Percentiles rank a stretch among this genome's conserved stretches.
Conservation (phyloP, 2,113 vertebrate species). For the Sylvia atricapilla region DNA sequence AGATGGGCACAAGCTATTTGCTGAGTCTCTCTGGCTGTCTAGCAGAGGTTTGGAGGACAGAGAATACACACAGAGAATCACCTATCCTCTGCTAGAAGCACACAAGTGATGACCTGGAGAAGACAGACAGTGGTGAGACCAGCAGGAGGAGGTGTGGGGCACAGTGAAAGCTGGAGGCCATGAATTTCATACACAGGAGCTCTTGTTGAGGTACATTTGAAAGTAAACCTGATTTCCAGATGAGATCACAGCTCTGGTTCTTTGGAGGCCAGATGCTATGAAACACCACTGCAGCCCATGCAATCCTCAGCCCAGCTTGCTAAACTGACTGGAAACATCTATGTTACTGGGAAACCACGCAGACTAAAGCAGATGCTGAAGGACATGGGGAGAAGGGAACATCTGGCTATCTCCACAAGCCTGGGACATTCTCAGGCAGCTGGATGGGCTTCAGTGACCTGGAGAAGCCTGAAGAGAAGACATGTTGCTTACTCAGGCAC, state of each 20-base stretch:
- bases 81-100: neutral
- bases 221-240: neutral
- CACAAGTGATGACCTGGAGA: neutral
- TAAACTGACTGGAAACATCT: neutral
- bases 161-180: neutral
- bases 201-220: neutral
- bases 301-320: neutral
- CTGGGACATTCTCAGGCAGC: neutral
- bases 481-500: neutral
- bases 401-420: neutral
- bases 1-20: neutral
- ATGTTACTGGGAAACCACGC: neutral
- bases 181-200: neutral
- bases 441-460: neutral
- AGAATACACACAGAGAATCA: neutral
- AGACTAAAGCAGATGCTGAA: neutral
- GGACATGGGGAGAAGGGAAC: neutral
- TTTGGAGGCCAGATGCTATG: conserved; percentile 7
- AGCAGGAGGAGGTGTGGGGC: neutral
- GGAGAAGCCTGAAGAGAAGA: neutral
- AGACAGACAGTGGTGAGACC: neutral
- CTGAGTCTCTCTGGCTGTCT: neutral
- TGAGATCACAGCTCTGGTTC: neutral
- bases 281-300: neutral
- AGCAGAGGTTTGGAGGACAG: neutral